A percentile compares a stretch with the other conserved stretches of the same genome.
phyloP scores from a whole-genome alignment of 2,797 vertebrate genomes.

The Pseudocheirus occidentalis region DNA sequence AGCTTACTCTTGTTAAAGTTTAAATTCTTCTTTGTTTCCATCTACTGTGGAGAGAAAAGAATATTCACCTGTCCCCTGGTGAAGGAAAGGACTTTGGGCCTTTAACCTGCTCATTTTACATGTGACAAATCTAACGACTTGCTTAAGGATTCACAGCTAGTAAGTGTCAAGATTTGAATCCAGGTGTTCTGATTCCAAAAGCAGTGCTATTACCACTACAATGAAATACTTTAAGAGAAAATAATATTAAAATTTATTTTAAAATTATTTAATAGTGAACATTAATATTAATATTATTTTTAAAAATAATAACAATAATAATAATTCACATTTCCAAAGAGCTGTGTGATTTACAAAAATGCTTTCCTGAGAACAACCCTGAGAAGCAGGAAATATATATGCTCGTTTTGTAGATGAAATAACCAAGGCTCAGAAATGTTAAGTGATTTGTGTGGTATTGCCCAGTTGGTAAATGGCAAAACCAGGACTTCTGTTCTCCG shows the following conservation, averaged over 20 bases:
- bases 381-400: neutral
- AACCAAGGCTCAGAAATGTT: neutral
- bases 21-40: neutral
- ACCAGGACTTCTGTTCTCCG: neutral
- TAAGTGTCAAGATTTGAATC: neutral
- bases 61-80: neutral
- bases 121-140: neutral
- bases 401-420: neutral
- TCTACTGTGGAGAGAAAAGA: neutral
- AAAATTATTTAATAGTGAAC: neutral
- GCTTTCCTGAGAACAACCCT: neutral
- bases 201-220: neutral
- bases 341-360: neutral
- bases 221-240: neutral
- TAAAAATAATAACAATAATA: neutral
- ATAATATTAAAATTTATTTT: neutral
- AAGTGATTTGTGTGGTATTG: neutral
- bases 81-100: neutral
- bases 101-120: neutral
- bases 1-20: neutral
- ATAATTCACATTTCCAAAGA: neutral
- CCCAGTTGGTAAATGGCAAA: neutral
- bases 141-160: neutral
- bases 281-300: neutral
- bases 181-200: neutral